Percentiles rank a stretch among this genome's conserved stretches.
Evolutionary conservation across 1,140 invertebrate species (phyloP).

Genomic region (Lordiphosa collinella): DNA sequence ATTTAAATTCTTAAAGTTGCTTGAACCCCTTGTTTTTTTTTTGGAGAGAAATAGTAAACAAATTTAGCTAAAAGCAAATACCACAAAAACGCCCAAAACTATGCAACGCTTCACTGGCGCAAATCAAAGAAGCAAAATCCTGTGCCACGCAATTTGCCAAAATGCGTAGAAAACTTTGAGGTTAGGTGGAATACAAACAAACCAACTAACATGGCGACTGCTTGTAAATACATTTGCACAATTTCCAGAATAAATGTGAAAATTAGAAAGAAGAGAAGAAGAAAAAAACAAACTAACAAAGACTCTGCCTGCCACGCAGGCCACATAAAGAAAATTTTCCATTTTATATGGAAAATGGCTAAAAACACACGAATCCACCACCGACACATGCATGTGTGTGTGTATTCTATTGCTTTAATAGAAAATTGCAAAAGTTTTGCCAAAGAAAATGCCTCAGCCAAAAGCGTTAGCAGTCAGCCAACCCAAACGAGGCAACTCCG

Average conservation of each 20-base stretch:
- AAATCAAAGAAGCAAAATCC: conserved; percentile 52
- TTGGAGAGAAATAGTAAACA: conserved; percentile 15
- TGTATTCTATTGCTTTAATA: conserved; percentile 70
- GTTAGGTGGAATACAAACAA: conserved; percentile 52
- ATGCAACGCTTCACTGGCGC: conserved; percentile 54
- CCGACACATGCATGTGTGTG: conserved; percentile 42
- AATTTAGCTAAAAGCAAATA: conserved; percentile 69
- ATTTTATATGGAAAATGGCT: conserved; percentile 66
- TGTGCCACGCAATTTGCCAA: conserved; percentile 66
- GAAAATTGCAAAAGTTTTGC: conserved; percentile 77
- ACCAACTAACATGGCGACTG: conserved; percentile 47
- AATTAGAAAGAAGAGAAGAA: conserved; percentile 19
- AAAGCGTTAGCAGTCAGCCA: conserved; percentile 33
- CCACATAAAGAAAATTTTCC: conserved; percentile 74
- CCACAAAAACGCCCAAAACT: conserved; percentile 58
- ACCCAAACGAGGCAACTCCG: conserved; percentile 40
- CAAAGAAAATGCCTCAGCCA: conserved; percentile 63
- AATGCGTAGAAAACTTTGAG: conserved; percentile 74
- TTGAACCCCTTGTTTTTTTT: background rate
- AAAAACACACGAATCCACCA: conserved; percentile 50
- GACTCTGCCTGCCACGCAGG: conserved; percentile 28
- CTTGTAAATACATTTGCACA: conserved; percentile 74
- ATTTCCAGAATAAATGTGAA: conserved; percentile 58
- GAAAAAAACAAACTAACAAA: conserved; percentile 64
- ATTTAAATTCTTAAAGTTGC: conserved; percentile 34